These are phyloP conservation scores for Stenotaenia linearis DNA, from an alignment of 2,888 invertebrate species.

Conservation along the genomic window DNA sequence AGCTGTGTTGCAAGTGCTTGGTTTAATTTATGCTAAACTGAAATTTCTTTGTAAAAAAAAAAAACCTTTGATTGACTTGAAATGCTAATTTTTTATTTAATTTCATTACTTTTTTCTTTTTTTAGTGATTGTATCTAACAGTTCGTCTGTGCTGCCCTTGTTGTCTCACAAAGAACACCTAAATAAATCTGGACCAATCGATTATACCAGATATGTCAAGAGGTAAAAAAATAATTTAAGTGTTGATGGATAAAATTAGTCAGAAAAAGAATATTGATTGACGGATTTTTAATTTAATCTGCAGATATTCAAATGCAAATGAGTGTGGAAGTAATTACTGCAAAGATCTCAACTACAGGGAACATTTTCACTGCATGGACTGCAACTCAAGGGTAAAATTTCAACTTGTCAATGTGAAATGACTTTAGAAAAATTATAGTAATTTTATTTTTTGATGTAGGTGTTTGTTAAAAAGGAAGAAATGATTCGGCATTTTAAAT, in stretches of 20 bases:
- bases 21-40: too few species aligned
- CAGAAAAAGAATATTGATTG: neutral
- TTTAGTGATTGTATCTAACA: constrained; percentile 27
- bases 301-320: constrained; percentile 63
- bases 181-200: constrained; percentile 53
- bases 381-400: constrained; percentile 58
- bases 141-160: neutral
- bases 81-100: neutral
- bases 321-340: constrained; percentile 81
- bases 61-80: neutral
- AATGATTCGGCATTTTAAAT: constrained; percentile 97
- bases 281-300: constrained; percentile 17
- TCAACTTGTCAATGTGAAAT: constrained; percentile 24
- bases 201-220: constrained; percentile 84
- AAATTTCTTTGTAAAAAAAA: too few species aligned
- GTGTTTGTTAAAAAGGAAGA: constrained; percentile 98
- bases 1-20: neutral
- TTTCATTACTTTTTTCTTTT: neutral
- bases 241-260: neutral
- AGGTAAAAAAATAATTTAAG: constrained; percentile 48
- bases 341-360: constrained; percentile 81
- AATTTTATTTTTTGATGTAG: constrained; percentile 39
- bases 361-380: constrained; percentile 89
- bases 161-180: constrained; percentile 33
- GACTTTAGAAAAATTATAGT: constrained; percentile 29